phyloP scores from a whole-genome alignment of 92 coral and sea anemone genomes.

The Phenganax subtilis region DNA sequence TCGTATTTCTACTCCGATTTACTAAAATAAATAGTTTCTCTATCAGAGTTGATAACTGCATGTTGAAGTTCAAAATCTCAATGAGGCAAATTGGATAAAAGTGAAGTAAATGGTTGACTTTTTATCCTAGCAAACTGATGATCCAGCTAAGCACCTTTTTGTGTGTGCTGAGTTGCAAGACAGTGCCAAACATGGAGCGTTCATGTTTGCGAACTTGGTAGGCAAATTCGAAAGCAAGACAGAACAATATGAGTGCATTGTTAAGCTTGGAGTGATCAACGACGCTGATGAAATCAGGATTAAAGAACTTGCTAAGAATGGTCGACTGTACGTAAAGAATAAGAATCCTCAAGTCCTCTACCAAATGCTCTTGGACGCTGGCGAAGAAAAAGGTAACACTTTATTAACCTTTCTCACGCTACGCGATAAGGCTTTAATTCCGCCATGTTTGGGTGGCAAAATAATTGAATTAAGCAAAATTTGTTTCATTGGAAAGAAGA shows the following conservation, averaged over 20 bases:
- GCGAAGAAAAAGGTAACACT: constrained; percentile 51
- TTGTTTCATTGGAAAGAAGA: too few species aligned
- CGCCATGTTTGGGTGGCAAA: too few species aligned
- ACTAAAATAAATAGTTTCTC: too few species aligned
- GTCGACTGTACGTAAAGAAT: constrained; percentile 18
- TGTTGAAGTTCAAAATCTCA: too few species aligned
- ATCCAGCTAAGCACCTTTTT: background rate
- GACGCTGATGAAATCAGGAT: constrained; percentile 11
- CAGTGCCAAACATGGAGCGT: constrained; percentile 11
- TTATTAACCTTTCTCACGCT: too few species aligned
- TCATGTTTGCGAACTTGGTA: background rate
- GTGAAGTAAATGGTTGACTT: background rate
- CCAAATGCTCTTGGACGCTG: constrained; percentile 49
- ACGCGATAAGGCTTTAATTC: too few species aligned
- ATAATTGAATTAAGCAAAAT: too few species aligned
- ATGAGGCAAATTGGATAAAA: too few species aligned
- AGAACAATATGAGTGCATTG: constrained; percentile 9
- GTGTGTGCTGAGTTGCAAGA: constrained; percentile 8
- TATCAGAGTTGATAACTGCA: too few species aligned
- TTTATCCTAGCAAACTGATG: background rate
- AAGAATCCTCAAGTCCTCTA: constrained; percentile 20
- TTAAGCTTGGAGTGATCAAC: background rate
- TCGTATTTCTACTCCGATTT: too few species aligned
- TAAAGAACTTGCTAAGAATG: background rate
- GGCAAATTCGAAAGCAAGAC: background rate